Conservation (phyloP, 2,797 vertebrate genomes). For the Leptoclinus maculatus region DNA sequence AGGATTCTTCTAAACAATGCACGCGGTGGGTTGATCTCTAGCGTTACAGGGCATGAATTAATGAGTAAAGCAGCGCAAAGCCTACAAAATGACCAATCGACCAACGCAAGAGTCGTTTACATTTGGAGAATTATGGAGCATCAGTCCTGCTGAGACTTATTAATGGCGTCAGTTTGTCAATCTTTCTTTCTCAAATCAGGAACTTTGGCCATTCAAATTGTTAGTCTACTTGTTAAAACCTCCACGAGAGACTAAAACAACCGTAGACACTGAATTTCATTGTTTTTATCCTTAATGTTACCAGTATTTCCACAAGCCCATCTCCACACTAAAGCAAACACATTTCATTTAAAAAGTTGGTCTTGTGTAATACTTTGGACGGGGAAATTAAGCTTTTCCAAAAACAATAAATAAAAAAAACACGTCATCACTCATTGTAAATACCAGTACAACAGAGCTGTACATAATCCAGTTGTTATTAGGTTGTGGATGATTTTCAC, state of each 20-base stretch:
- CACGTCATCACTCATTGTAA: background rate
- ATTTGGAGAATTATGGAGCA: slow-evolving; percentile 27
- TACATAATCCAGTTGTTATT: background rate
- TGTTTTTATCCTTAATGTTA: background rate
- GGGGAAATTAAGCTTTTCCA: background rate
- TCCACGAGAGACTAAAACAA: slow-evolving; percentile 9
- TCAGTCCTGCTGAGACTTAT: slow-evolving; percentile 38
- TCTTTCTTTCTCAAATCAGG: slow-evolving; percentile 26
- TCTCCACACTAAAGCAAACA: background rate
- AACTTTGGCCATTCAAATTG: slow-evolving; percentile 53
- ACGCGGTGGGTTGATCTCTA: slow-evolving; percentile 26
- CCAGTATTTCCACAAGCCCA: background rate
- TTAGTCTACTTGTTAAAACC: background rate
- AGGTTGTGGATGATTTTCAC: too few species aligned
- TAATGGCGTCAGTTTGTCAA: slow-evolving; percentile 47
- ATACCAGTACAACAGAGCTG: background rate
- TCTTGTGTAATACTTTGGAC: background rate
- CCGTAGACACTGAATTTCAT: background rate
- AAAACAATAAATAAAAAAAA: background rate
- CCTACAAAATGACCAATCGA: slow-evolving; percentile 39
- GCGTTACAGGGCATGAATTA: slow-evolving; percentile 61
- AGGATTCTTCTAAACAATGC: slow-evolving; percentile 58
- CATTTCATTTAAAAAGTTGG: background rate
- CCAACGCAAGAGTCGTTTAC: slow-evolving; percentile 29
- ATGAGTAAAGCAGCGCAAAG: slow-evolving; percentile 47